phyloP scores from a whole-genome alignment of 2,797 vertebrate species.

The Enoplosus armatus region DNA sequence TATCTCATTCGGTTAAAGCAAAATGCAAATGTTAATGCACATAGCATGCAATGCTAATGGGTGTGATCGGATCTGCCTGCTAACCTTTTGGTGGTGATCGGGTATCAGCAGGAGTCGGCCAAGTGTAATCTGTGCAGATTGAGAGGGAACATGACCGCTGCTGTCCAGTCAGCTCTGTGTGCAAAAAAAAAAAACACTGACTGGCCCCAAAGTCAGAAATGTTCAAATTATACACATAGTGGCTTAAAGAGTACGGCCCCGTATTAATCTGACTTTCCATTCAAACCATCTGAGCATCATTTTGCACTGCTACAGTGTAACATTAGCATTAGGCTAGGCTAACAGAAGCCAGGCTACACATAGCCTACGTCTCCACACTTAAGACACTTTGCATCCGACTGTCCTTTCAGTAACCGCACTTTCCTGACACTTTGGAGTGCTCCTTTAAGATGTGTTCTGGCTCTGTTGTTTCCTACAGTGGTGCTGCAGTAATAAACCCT shows the following conservation, averaged over 20 bases:
- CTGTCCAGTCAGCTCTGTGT: neutral
- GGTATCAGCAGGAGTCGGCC: constrained; percentile 8
- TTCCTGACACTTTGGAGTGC: neutral
- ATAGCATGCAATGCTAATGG: neutral
- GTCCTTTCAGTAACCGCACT: neutral
- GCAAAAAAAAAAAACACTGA: no score
- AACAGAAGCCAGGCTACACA: neutral
- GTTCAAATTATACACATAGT: neutral
- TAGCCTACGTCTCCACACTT: no score
- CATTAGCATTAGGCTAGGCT: no score
- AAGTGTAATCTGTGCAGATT: neutral
- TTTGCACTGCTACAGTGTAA: no score
- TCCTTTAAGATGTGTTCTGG: neutral
- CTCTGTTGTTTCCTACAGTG: constrained; percentile 1
- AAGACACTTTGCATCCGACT: neutral
- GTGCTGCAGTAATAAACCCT: constrained; percentile 23
- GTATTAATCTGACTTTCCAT: no score
- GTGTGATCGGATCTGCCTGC: constrained; percentile 1
- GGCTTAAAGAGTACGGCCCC: no score
- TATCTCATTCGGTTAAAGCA: neutral
- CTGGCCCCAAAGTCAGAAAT: neutral
- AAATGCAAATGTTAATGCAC: neutral
- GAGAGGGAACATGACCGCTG: neutral
- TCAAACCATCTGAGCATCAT: no score
- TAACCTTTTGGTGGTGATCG: constrained; percentile 15